Base-by-base conservation (phyloP, 2,797 vertebrate species). In the Sibirionetta formosa region DNA sequence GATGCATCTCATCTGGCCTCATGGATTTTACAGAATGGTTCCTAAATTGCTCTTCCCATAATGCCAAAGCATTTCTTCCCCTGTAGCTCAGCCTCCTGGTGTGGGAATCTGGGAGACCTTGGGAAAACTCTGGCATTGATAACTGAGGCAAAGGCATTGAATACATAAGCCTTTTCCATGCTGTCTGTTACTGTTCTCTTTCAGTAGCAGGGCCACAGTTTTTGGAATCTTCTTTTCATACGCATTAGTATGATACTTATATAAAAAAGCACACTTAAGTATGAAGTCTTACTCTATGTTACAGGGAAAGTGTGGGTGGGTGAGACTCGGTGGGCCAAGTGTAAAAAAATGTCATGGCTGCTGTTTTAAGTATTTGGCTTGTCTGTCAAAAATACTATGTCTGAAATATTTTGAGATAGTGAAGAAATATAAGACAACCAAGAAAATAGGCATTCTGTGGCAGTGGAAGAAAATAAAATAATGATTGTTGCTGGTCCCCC, bases 401-500 rank as follows among this genome's bases (percentile, higher is more conserved):
- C 15, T 68, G 13, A 82, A 89, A 46, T 60, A 58, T 14, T 76
- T 76, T 53, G 61, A 72, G n/a, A 36, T 8, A 36, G 6, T 1
- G 2, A 86, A 75, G 57, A 42, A 33, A 54, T 68, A 65, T 75
- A 16, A n/a, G 23, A 42, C 24, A 2, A 40, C 17, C 11, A 53
- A 48, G 3, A 84, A 42, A 50, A 15, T 13, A n/a, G 1, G 40
- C 73, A 36, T 54, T 63, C 20, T 79, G 33, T 9, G 69, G 46
- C 3, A 24, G 33, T 0, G 16, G 20, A 77, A 70, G 35, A 18
- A 50, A n/a, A 26, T 31, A 29, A 35, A 50, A 5, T 18, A 1
- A 4, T 14, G 0, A 5, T 35, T 50, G 16, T 72, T 83, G 5
- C 17, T 40, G 7, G 17, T 51, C 0, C 0, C 58, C 36, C 35